Base-by-base conservation (phyloP, 1,140 invertebrate species). In the Diorhabda elongata region DNA sequence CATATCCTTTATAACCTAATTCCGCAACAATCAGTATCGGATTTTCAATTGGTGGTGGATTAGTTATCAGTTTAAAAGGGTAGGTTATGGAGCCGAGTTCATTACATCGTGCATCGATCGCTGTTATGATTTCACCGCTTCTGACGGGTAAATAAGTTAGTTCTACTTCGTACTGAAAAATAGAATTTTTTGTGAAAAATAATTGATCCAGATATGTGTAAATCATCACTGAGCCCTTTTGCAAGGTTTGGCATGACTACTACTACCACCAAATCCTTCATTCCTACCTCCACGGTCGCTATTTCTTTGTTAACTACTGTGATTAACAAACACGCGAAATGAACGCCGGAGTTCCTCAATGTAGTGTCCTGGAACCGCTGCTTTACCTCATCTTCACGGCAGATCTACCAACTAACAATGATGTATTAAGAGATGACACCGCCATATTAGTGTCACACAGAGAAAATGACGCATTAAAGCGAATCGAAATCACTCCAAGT, bases 71-170 rank as follows among this genome's bases (percentile, higher is more conserved):
- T 26, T 67, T 68, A n/a, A 77, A 58, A 11, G n/a, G 44, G 56
- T 73, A 76, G 5, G 63, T 67, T 52, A 61, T 76, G 6, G 61
- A 69, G 2, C 76, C 76, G 8, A 77, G 63, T 67, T 77, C 75
- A 67, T 70, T 64, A 44, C 71, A 71, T 57, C 56, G 69, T 2
- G 71, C 70, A 43, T 70, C 65, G n/a, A 77, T 59, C 45, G 26
- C 52, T 5, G 60, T 72, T 9, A 65, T 61, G 4, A 26, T 52
- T 52, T 61, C 47, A 64, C 71, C 75, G 7, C 44, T n/a, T 6
- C 45, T 9, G 44, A 73, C 3, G 8, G 75, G 74, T 11, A 8
- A 65, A 44, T 71, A 77, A 2, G 41, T 68, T 3, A 77, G 9
- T 62, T 68, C 64, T 2, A 77, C 41, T 52, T 69, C 65, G 42